These are phyloP conservation scores for Catharus fuscescens DNA, from an alignment of 2,113 vertebrate species.

Conservation along the genomic window DNA sequence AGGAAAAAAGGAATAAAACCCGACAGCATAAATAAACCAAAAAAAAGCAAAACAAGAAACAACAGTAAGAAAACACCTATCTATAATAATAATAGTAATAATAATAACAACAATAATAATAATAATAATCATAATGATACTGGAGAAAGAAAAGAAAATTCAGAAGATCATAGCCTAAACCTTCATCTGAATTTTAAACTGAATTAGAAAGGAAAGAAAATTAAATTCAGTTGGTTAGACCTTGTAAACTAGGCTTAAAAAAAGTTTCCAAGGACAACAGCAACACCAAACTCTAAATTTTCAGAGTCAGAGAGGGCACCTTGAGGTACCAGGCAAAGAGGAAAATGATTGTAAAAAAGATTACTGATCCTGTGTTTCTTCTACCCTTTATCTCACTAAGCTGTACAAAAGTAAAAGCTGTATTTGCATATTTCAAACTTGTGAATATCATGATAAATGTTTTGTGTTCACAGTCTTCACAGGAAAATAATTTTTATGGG, in stretches of 20 bases:
- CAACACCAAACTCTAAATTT: neutral
- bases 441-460: fast-evolving
- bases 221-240: neutral
- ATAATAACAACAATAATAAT: neutral
- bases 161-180: neutral
- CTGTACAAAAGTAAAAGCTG: neutral
- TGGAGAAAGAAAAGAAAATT: neutral
- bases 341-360: neutral
- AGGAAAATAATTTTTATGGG: neutral
- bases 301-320: neutral
- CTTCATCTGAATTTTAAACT: neutral
- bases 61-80: neutral
- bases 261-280: neutral
- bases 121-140: neutral
- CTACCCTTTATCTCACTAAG: neutral
- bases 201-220: neutral
- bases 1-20: neutral
- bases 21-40: neutral
- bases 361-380: neutral
- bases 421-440: neutral
- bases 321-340: neutral
- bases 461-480: neutral
- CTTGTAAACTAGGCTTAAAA: neutral
- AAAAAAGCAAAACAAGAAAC: neutral
- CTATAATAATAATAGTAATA: neutral